Conservation (phyloP, 2,113 vertebrate genomes). For the Manacus vitellinus region DNA sequence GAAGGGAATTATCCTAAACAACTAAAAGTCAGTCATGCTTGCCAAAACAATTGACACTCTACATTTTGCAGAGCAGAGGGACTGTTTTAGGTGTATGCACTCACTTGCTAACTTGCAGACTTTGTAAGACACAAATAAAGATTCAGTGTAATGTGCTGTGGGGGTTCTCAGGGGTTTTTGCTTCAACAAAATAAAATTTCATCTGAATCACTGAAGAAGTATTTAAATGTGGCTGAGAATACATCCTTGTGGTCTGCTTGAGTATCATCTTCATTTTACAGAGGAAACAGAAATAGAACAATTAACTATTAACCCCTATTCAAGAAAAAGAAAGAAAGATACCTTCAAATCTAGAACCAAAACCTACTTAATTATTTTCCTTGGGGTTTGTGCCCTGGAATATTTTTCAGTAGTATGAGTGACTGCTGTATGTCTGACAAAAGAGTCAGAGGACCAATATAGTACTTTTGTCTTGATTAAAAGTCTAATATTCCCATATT, state of each 20-base stretch:
- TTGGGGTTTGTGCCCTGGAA: neutral
- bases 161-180: neutral
- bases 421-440: neutral
- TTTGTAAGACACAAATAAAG: neutral
- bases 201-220: neutral
- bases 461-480: neutral
- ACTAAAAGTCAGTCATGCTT: conserved; percentile 22
- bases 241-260: neutral
- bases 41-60: conserved; percentile 15
- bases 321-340: neutral
- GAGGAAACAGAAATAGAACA: neutral
- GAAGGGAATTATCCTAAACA: neutral
- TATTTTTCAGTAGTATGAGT: neutral
- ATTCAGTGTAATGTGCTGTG: neutral
- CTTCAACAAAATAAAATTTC: neutral
- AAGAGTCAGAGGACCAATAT: neutral
- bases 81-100: neutral
- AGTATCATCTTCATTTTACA: neutral
- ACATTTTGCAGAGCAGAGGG: neutral
- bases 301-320: neutral
- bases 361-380: neutral
- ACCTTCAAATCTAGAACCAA: neutral
- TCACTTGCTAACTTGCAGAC: neutral
- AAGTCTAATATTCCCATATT: neutral
- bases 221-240: neutral